Evolutionary conservation across 2,113 vertebrate species (phyloP).

Genomic region (Loxodonta africana): DNA sequence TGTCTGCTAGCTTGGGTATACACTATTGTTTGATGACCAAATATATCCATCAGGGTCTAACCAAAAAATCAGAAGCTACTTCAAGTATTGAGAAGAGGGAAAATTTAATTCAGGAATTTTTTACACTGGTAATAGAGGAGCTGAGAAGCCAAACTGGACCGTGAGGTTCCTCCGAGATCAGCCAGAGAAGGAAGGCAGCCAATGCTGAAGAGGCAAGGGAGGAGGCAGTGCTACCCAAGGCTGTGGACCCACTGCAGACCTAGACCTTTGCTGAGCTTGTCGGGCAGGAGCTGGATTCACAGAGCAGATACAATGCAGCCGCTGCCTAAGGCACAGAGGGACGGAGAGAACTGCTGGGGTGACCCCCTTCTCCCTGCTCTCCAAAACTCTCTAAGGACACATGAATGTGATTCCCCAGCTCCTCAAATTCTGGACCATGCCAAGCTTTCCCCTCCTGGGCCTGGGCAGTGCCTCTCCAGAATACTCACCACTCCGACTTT

Average conservation of each 20-base stretch:
- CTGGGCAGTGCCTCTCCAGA: not conserved
- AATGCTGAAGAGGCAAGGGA: too few relatives aligned
- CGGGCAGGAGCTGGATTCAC: too few relatives aligned
- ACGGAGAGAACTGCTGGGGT: too few relatives aligned
- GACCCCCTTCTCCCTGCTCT: too few relatives aligned
- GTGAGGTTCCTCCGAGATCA: not conserved
- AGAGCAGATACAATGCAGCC: too few relatives aligned
- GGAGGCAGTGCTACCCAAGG: not conserved
- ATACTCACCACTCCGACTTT: not conserved
- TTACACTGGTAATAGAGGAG: not conserved
- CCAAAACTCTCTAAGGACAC: not conserved
- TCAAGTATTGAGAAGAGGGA: not conserved
- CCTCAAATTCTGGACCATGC: conserved; percentile 28
- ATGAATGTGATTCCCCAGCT: conserved; percentile 41
- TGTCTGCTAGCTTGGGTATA: not conserved
- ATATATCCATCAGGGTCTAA: not conserved
- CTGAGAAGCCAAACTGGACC: not conserved
- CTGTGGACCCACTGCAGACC: not conserved
- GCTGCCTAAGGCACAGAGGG: too few relatives aligned
- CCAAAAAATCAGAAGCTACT: not conserved
- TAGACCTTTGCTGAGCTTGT: not conserved
- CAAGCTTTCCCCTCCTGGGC: not conserved
- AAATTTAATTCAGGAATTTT: not conserved
- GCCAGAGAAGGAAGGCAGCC: not conserved
- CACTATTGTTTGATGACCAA: not conserved